A percentile compares a stretch with the other conserved stretches of the same genome.
Conservation (phyloP, 1,140 invertebrate genomes). For the Uloborus diversus region DNA sequence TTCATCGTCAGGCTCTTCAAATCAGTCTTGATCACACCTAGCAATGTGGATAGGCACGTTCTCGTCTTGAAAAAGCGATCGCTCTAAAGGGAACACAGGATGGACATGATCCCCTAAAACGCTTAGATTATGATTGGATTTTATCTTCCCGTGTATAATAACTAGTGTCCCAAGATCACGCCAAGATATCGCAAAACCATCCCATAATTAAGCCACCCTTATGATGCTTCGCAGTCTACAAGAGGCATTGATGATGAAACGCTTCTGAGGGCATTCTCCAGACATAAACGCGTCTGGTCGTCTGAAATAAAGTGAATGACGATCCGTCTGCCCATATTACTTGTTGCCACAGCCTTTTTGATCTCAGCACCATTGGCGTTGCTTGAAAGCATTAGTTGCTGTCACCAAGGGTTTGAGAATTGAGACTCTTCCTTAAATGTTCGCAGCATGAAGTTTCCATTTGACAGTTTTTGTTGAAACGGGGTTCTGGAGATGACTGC, state of each 20-base stretch:
- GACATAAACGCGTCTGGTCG: conserved; percentile 13
- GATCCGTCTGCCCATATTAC: background rate
- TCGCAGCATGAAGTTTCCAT: conserved; percentile 2
- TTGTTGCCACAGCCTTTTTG: background rate
- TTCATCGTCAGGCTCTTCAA: no score
- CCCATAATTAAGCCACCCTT: background rate
- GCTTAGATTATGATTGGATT: no score
- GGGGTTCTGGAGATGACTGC: background rate
- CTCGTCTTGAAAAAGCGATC: no score
- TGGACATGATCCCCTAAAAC: no score
- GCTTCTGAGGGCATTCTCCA: background rate
- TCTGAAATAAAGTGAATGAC: conserved; percentile 9
- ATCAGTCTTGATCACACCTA: no score
- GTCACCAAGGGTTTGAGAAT: conserved; percentile 4
- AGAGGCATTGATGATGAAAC: background rate
- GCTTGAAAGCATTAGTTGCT: conserved; percentile 20
- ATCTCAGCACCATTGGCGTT: conserved; percentile 1
- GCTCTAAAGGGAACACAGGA: no score
- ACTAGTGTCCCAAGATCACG: conserved; percentile 1
- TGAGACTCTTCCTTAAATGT: background rate
- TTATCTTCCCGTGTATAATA: no score
- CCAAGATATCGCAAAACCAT: background rate
- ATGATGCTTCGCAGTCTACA: conserved; percentile 14
- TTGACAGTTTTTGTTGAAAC: background rate
- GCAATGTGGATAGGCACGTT: no score